Percentiles rank a stretch among this genome's conserved stretches.
Conservation (phyloP, 2,888 invertebrate species). For the Drosophila formosana region DNA sequence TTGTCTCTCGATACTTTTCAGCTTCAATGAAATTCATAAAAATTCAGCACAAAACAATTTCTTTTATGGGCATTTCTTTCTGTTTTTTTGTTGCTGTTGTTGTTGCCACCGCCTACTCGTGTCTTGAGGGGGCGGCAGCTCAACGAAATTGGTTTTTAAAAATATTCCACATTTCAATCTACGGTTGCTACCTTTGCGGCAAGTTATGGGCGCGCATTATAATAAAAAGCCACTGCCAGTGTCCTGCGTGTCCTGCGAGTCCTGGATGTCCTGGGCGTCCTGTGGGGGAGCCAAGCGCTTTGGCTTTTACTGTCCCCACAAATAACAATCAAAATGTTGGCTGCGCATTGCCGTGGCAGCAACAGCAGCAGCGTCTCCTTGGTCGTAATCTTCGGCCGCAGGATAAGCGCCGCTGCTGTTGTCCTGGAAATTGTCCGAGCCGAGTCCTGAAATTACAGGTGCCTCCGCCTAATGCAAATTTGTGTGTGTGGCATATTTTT, state of each 20-base stretch:
- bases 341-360: slow-evolving; percentile 54
- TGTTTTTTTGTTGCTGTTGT: slow-evolving; percentile 15
- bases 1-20: slow-evolving; percentile 26
- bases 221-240: slow-evolving; percentile 68
- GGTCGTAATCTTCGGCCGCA: slow-evolving; percentile 55
- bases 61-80: slow-evolving; percentile 57
- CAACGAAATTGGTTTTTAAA: slow-evolving; percentile 83
- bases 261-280: slow-evolving; percentile 25
- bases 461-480: slow-evolving; percentile 74
- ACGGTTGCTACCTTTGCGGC: slow-evolving; percentile 55
- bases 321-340: slow-evolving; percentile 76
- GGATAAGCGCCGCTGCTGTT: slow-evolving; percentile 65
- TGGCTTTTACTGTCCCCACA: slow-evolving; percentile 78
- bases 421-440: slow-evolving; percentile 53
- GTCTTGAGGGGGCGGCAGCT: slow-evolving; percentile 53
- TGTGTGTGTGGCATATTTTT: slow-evolving; percentile 77
- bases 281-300: slow-evolving; percentile 51
- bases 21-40: slow-evolving; percentile 58
- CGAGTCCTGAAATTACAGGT: slow-evolving; percentile 72
- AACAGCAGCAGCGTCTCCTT: slow-evolving; percentile 23
- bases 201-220: slow-evolving; percentile 68
- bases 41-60: slow-evolving; percentile 73
- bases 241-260: slow-evolving; percentile 23
- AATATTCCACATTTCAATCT: slow-evolving; percentile 82
- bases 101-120: slow-evolving; percentile 10